Base-by-base conservation (phyloP, 2,888 invertebrate species). In the Laspeyria flexula region DNA sequence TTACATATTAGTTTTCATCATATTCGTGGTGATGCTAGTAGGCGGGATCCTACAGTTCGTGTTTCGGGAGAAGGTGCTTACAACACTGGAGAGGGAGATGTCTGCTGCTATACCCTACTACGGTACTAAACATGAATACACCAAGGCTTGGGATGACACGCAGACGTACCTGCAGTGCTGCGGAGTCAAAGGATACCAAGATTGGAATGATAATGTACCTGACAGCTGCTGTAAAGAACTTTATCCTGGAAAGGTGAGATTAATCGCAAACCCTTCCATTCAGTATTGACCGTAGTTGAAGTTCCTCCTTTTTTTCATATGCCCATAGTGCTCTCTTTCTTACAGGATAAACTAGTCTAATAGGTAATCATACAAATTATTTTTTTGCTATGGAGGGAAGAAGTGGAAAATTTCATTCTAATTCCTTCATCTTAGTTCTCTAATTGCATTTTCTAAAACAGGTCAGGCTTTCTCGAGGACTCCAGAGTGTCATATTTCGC, bases 31-130 rank as follows among this genome's bases (percentile, higher is more conserved):
- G 58, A 96, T 98, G 95, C 89, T 98, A 61, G 96, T 98, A 54
- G 98, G 98, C 29, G 98, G 97, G 34, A 96, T 98, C 59, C 93
- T 98, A 47, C 97, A 97, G 44, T 98, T 97, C 82, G 97, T 98
- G 41, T 98, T 98, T 91, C 94, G 97, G 35, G 96, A 96, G 77
- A 96, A 97, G 85, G 96, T 98, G 25, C 88, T 95, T 43, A 94
- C 94, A 35, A 95, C 96, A 0, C 93, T 97, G 83, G 94, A 96
- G 75, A 94, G 96, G 65, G 96, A 96, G 86, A 96, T 97, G 96
- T 93, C 93, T 61, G 95, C 95, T 12, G 94, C 97, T 1, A 94
- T 97, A 71, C 94, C 95, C 5, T 93, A 94, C 59, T 97, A 97
- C 81, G 95, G 96, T 38, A 93, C 93, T 12, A 93, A 94, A 55